Base-by-base conservation (phyloP, 2,888 invertebrate species). In the Hyppa rectilinea region DNA sequence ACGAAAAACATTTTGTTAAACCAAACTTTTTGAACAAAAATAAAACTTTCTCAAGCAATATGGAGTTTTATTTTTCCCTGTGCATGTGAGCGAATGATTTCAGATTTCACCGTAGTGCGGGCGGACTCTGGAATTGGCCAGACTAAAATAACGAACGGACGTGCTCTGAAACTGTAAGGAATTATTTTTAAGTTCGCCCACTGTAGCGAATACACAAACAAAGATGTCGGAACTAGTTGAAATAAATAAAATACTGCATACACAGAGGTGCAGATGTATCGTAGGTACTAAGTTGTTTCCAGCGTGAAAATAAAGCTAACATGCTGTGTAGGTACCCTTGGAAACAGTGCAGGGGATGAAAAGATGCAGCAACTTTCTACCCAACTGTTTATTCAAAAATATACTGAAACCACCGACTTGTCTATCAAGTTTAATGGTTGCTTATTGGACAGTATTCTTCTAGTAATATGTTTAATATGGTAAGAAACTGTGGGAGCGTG, bases 71-170 rank as follows among this genome's bases (percentile, higher is more conserved):
- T 87, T 88, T 78, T 83, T 78, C 84, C 61, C 63, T 70, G 78
- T 84, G 78, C 79, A 72, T 78, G 84, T 71, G 88, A 84, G 43
- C 62, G 84, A 85, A 82, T 82, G 88, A 90, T 92, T 92, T 90
- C 88, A 87, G 89, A 90, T 92, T 90, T 90, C 85, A 87, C 86
- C 85, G 88, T 84, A 70, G 88, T 82, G 87, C 87, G 85, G 82
- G 88, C 84, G 92, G 90, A 91, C 92, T 90, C 80, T 83, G 88
- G 89, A 92, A 94, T 92, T 91, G 93, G 90, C 87, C 88, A 90
- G 91, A 90, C 93, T 88, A 90, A 91, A 92, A 93, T 94, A 94
- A 94, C 92, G 90, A 86, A 89, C 85, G 92, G 75, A 95, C 95
- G 94, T 95, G 95, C 90, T 88, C 88, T 88, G 94, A 92, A 94